phyloP scores from a whole-genome alignment of 1,140 invertebrate genomes.

The Pissodes strobi region DNA sequence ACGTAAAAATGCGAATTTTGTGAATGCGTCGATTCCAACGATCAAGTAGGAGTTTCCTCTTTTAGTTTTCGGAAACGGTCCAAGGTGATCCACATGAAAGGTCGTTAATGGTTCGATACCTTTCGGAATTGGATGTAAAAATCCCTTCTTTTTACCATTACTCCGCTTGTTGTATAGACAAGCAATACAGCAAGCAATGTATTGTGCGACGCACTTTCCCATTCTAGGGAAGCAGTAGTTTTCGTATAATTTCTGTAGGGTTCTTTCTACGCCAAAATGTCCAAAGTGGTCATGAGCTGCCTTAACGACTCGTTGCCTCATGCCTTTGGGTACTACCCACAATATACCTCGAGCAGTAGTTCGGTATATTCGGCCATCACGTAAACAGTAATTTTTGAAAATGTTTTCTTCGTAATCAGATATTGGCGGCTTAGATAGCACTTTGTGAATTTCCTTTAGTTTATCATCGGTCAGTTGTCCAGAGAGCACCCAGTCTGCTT shows the following conservation, averaged over 20 bases:
- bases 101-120: slow-evolving; percentile 34
- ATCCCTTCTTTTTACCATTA: slow-evolving; percentile 40
- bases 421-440: slow-evolving; percentile 29
- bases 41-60: slow-evolving; percentile 29
- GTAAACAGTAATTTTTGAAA: slow-evolving; percentile 46
- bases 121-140: slow-evolving; percentile 45
- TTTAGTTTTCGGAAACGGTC: slow-evolving; percentile 39
- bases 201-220: slow-evolving; percentile 45
- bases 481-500: slow-evolving; percentile 31
- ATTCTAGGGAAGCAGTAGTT: slow-evolving; percentile 50
- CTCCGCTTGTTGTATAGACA: slow-evolving; percentile 24
- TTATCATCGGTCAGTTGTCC: slow-evolving; percentile 34
- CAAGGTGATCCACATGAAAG: slow-evolving; percentile 41
- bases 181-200: slow-evolving; percentile 17
- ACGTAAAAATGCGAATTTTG: slow-evolving; percentile 21
- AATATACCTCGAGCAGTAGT: slow-evolving; percentile 38
- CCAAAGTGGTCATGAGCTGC: slow-evolving; percentile 49
- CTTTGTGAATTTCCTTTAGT: slow-evolving; percentile 16
- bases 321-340: slow-evolving; percentile 49
- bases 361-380: slow-evolving; percentile 44
- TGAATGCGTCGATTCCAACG: slow-evolving; percentile 28
- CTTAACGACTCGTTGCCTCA: slow-evolving; percentile 44
- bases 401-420: slow-evolving; percentile 25
- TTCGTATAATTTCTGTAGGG: slow-evolving; percentile 40
- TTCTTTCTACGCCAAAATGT: slow-evolving; percentile 50